A percentile compares a stretch with the other conserved stretches of the same genome.
phyloP scores from a whole-genome alignment of 2,113 vertebrate species.

The Nettapus auritus region DNA sequence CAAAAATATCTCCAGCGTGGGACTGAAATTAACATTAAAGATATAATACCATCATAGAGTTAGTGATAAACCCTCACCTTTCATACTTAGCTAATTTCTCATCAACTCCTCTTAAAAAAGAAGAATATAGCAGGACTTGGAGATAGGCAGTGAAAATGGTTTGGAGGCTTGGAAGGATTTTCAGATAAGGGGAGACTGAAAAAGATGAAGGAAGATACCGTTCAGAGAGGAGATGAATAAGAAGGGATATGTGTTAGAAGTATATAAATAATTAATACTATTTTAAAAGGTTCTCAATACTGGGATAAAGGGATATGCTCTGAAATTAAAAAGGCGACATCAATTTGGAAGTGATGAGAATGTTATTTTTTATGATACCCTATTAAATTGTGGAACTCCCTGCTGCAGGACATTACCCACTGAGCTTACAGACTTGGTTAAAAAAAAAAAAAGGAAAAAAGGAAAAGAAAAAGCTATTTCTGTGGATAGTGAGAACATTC shows the following conservation, averaged over 20 bases:
- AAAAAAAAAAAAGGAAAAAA: background rate
- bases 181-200: constrained; percentile 41
- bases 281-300: background rate
- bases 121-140: background rate
- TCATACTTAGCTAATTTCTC: constrained; percentile 61
- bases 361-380: background rate
- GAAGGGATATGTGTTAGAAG: constrained; percentile 12
- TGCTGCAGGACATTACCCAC: background rate
- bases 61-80: constrained; percentile 62
- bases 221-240: constrained; percentile 38
- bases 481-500: constrained; percentile 33
- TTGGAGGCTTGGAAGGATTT: constrained; percentile 48
- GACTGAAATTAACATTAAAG: constrained; percentile 62
- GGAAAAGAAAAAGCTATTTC: background rate
- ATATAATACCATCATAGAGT: constrained; percentile 37
- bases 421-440: background rate
- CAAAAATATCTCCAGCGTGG: constrained; percentile 19
- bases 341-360: background rate
- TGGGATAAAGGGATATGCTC: constrained; percentile 8
- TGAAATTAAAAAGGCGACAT: constrained; percentile 27
- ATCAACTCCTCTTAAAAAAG: constrained; percentile 8
- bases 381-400: constrained; percentile 14
- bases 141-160: constrained; percentile 41
- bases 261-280: constrained; percentile 63
- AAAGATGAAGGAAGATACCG: constrained; percentile 53